A percentile compares a stretch with the other conserved stretches of the same genome.
These are phyloP conservation scores for Phengaris alcon DNA, from an alignment of 2,888 invertebrate genomes.

Conservation along the genomic window DNA sequence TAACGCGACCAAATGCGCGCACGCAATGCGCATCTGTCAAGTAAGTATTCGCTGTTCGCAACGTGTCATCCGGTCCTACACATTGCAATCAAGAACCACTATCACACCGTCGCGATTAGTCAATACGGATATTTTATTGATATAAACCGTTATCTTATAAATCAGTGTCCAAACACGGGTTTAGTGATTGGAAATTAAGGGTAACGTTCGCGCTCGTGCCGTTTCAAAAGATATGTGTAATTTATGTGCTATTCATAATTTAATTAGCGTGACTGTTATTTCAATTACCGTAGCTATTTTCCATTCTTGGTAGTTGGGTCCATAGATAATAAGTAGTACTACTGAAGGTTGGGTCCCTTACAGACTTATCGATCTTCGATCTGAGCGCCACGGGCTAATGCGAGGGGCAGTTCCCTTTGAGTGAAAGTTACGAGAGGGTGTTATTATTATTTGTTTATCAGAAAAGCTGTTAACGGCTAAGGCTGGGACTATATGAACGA, in stretches of 20 bases:
- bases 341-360: too few species aligned
- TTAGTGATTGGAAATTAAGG: background rate
- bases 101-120: constrained; percentile 51
- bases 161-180: constrained; percentile 5
- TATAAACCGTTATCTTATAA: constrained; percentile 13
- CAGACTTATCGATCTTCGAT: too few species aligned
- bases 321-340: too few species aligned
- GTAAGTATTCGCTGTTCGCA: constrained; percentile 40
- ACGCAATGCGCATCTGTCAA: constrained; percentile 44
- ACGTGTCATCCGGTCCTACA: constrained; percentile 40
- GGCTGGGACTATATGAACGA: too few species aligned
- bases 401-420: too few species aligned
- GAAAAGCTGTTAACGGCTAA: too few species aligned
- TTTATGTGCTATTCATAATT: background rate
- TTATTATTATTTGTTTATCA: too few species aligned
- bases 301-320: too few species aligned
- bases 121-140: background rate
- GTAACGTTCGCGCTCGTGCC: background rate
- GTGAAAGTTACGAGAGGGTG: too few species aligned
- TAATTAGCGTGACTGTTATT: background rate
- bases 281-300: too few species aligned
- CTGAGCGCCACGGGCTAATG: too few species aligned
- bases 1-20: constrained; percentile 46
- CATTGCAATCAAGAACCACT: constrained; percentile 56
- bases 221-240: background rate